Percentiles rank a stretch among this genome's conserved stretches.
Evolutionary conservation across 2,797 vertebrate species (phyloP).

Genomic region (Gymnodraco acuticeps): DNA sequence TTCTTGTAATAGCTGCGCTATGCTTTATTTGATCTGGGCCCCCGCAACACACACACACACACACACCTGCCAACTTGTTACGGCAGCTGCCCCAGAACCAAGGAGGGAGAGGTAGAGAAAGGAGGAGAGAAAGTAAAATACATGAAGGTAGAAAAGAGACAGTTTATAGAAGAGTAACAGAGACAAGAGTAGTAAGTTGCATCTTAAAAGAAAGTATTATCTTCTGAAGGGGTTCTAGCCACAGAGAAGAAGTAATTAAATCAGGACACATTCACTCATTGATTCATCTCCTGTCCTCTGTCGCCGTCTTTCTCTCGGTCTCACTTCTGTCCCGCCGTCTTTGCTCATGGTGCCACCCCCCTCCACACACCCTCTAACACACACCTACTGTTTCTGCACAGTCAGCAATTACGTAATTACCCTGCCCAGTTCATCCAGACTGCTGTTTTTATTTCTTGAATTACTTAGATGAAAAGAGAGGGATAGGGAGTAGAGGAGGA

Average conservation of each 20-base stretch:
- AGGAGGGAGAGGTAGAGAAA: neutral
- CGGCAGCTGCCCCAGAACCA: slow-evolving; percentile 32
- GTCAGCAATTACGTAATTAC: slow-evolving; percentile 64
- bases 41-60: slow-evolving; percentile 26
- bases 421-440: slow-evolving; percentile 47
- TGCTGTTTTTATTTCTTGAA: slow-evolving; percentile 41
- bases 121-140: neutral
- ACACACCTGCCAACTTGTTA: slow-evolving; percentile 52
- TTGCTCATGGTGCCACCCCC: neutral
- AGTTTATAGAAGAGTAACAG: neutral
- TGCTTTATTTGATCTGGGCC: slow-evolving; percentile 74
- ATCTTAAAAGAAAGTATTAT: slow-evolving; percentile 7
- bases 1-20: slow-evolving; percentile 67
- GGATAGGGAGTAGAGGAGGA: neutral
- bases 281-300: neutral
- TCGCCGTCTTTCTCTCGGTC: neutral
- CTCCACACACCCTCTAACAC: slow-evolving; percentile 3
- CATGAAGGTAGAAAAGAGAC: neutral
- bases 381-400: slow-evolving; percentile 37
- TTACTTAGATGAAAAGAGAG: slow-evolving; percentile 12
- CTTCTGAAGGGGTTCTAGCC: slow-evolving; percentile 1
- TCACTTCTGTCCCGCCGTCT: slow-evolving; percentile 32
- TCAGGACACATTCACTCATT: slow-evolving; percentile 7
- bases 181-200: neutral
- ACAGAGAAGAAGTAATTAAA: slow-evolving; percentile 19